Conservation (phyloP, 2,888 invertebrate species). For the Steinernema scapterisci region DNA sequence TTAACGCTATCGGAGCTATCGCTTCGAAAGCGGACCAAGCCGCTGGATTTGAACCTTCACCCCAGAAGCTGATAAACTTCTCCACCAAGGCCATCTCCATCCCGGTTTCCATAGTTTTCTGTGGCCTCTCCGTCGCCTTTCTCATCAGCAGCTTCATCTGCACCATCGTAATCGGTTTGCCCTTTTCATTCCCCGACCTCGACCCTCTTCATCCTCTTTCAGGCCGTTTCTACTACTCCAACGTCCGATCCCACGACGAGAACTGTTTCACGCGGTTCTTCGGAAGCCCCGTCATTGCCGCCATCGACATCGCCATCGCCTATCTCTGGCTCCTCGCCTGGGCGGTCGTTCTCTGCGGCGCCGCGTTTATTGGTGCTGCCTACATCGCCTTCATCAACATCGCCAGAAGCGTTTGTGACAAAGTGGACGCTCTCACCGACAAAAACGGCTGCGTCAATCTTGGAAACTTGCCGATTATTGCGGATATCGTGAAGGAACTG, state of each 20-base stretch:
- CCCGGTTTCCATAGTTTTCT: slow-evolving; percentile 6
- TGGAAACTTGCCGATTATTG: background rate
- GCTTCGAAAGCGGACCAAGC: no score
- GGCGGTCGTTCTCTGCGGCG: slow-evolving; percentile 5
- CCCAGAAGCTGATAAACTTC: background rate
- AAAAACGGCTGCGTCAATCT: background rate
- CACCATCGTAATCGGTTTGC: slow-evolving; percentile 5
- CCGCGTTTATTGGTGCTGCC: background rate
- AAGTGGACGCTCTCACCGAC: background rate
- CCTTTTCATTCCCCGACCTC: background rate
- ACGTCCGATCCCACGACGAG: slow-evolving; percentile 15
- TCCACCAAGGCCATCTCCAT: background rate
- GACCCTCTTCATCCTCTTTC: background rate
- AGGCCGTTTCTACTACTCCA: slow-evolving; percentile 21
- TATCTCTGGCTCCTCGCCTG: background rate
- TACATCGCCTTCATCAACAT: slow-evolving; percentile 17
- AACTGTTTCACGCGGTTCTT: slow-evolving; percentile 20
- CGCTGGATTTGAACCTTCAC: background rate
- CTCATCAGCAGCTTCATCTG: slow-evolving; percentile 9
- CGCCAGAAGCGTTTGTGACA: background rate
- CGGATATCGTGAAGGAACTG: background rate
- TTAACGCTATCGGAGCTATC: background rate
- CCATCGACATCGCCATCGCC: slow-evolving; percentile 3
- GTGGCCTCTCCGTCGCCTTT: slow-evolving; percentile 9
- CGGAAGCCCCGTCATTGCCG: slow-evolving; percentile 13